A percentile compares a stretch with the other conserved stretches of the same genome.
Conservation (phyloP, 2,113 vertebrate genomes). For the Xenus cinereus region DNA sequence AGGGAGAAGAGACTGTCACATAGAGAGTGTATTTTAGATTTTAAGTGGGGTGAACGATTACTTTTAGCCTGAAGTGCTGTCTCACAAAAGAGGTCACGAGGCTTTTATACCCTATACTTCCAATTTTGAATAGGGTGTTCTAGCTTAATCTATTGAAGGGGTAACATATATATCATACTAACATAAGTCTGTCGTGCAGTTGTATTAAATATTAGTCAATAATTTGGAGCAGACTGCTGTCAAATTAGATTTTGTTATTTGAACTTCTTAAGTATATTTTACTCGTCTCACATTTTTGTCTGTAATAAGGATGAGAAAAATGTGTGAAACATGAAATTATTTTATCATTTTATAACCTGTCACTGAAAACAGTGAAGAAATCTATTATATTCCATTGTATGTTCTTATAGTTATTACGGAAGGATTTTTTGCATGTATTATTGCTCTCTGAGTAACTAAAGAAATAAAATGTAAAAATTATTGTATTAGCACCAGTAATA, state of each 20-base stretch:
- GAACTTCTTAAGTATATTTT: neutral
- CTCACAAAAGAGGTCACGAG: neutral
- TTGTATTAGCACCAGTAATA: neutral
- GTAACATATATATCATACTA: neutral
- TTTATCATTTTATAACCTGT: neutral
- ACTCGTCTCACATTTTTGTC: neutral
- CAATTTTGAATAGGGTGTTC: neutral
- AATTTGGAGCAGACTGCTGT: neutral
- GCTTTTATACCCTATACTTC: neutral
- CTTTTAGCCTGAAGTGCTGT: neutral
- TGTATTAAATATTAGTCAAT: neutral
- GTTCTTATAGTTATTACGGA: neutral
- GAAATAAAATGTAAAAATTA: neutral
- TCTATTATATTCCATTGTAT: neutral
- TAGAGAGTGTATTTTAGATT: neutral
- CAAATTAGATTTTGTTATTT: neutral
- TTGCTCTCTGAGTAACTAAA: neutral
- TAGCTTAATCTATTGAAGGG: neutral
- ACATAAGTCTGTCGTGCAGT: fast-evolving
- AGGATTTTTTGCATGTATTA: neutral
- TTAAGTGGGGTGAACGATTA: neutral
- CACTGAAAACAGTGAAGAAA: neutral
- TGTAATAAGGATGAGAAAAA: neutral
- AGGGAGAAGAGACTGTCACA: neutral
- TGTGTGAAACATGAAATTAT: neutral